Base-by-base conservation (phyloP, 2,797 vertebrate species). In the Sphaeramia orbicularis region DNA sequence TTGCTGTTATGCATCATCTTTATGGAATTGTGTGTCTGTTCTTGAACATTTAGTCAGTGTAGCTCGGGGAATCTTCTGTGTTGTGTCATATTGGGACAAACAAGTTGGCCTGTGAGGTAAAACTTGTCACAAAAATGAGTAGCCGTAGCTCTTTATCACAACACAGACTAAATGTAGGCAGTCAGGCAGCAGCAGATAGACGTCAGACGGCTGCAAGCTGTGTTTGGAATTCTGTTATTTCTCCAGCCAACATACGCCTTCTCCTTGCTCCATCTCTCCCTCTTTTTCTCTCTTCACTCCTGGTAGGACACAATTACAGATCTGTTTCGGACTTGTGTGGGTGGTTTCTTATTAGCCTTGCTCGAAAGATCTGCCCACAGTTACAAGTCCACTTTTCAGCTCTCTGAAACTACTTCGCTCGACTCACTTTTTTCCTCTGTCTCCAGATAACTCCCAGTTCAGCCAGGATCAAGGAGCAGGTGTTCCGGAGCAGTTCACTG, bases 401-500 rank as follows among this genome's bases (percentile, higher is more conserved):
- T 67, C 72, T 86, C 56, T 49, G 76, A 78, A 84, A 85, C 86
- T 70, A 64, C 82, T 81, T 80, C 87, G 86, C 47, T 62, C 19
- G 2, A 13, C 78, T 76, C 14, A 57, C 53, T 87, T 84, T 88
- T 45, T 76, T 84, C 13, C 80, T 65, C 24, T 73, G 65, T 78
- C 75, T 66, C 78, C 81, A 97, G 96, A 96, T 86, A 83, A 78
- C 86, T 71, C 82, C 3, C 78, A 84, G 62, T 77, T 71, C 83
- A 90, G 92, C 91, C 92, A 93, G 89, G 95, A 95, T 76, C 94
- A 93, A 59, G 94, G 89, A 71, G 93, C 94, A 73, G 88, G 70
- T 75, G 95, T 97, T 82, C 96, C 96, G 0, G 96, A 97, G 91
- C 96, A 96, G 92, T 99, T 99, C 81, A 99, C 97, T 0, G 98